Percentiles rank a stretch among this genome's conserved stretches.
phyloP scores from a whole-genome alignment of 2,113 vertebrate species.

The Chroicocephalus ridibundus region DNA sequence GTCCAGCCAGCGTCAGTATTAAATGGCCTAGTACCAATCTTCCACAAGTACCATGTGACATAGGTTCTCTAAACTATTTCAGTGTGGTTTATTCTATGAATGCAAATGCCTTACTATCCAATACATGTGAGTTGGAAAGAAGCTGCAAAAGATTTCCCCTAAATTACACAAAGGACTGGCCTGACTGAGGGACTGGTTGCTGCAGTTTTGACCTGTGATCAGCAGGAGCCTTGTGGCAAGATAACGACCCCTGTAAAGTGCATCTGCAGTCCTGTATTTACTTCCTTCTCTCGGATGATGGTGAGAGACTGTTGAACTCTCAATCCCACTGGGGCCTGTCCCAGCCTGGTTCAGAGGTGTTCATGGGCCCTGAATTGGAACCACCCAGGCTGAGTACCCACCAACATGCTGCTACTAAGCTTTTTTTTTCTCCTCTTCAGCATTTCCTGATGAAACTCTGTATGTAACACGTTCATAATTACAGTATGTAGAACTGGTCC shows the following conservation, averaged over 20 bases:
- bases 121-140: neutral
- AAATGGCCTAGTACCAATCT: neutral
- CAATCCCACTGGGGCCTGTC: neutral
- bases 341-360: neutral
- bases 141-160: neutral
- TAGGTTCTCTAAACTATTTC: neutral
- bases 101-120: neutral
- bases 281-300: neutral
- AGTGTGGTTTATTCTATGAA: neutral
- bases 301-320: neutral
- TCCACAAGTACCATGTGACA: neutral
- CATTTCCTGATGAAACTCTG: neutral
- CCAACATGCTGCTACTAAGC: neutral
- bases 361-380: neutral
- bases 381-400: neutral
- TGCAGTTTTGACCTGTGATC: neutral
- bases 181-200: neutral
- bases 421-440: neutral
- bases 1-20: neutral
- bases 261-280: neutral
- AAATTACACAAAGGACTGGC: neutral
- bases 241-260: neutral
- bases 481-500: neutral
- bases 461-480: constrained; percentile 18
- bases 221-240: neutral